Conservation (phyloP, 2,113 vertebrate species). For the Anser brachyrhynchus region DNA sequence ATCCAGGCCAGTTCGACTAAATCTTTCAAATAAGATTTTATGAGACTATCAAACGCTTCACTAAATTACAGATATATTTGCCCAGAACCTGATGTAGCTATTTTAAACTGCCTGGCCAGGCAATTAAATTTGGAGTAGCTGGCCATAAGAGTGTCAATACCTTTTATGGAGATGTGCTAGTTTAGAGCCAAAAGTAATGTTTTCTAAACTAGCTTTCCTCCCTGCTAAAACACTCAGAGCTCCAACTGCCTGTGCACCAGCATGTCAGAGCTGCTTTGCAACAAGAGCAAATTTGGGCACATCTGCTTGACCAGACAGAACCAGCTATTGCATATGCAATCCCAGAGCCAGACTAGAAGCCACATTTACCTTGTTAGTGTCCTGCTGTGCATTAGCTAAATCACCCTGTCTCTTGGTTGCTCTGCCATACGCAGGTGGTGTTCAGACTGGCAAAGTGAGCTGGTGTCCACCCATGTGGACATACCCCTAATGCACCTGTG, state of each 20-base stretch:
- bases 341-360: not conserved
- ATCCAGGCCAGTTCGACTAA: constrained; percentile 17
- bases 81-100: not conserved
- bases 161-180: not conserved
- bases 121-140: not conserved
- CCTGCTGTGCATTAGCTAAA: not conserved
- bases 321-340: not conserved
- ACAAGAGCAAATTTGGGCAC: not conserved
- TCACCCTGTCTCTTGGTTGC: not conserved
- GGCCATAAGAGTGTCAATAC: not conserved
- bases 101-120: not conserved
- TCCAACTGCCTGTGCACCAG: not conserved
- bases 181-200: not conserved
- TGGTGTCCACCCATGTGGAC: not conserved
- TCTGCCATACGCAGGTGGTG: not conserved
- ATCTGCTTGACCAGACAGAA: not conserved
- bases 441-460: not conserved
- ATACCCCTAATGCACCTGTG: not conserved
- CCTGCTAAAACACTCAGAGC: not conserved
- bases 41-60: constrained; percentile 3
- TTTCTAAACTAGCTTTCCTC: not conserved
- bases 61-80: constrained; percentile 7
- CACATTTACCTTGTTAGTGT: not conserved
- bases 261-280: not conserved
- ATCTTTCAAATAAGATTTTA: constrained; percentile 38